Conservation (phyloP, 2,888 invertebrate species). For the Cerceris rybyensis region DNA sequence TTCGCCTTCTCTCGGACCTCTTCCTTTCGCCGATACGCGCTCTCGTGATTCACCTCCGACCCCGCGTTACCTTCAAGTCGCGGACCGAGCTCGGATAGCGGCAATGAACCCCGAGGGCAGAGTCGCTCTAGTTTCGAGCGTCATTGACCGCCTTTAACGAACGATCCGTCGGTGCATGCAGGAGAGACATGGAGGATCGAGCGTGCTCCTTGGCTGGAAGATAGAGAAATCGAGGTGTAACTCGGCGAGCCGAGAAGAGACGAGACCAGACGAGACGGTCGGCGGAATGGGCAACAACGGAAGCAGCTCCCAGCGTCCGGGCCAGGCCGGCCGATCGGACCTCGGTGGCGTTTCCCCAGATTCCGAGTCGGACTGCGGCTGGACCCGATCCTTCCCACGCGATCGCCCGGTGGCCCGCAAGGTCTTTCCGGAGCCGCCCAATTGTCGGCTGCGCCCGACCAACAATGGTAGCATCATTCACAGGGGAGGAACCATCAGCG, state of each 20-base stretch:
- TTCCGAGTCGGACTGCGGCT: slow-evolving; percentile 69
- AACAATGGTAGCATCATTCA: slow-evolving; percentile 92
- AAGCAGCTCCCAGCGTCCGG: slow-evolving; percentile 68
- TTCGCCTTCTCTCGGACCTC: neutral
- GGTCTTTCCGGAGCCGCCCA: slow-evolving; percentile 88
- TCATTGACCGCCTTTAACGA: no score
- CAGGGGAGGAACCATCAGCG: slow-evolving; percentile 92
- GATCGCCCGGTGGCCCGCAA: slow-evolving; percentile 80
- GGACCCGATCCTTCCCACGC: slow-evolving; percentile 77
- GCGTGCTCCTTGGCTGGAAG: no score
- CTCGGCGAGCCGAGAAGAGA: slow-evolving; percentile 16
- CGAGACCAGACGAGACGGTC: slow-evolving; percentile 14
- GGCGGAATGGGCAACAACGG: slow-evolving; percentile 74
- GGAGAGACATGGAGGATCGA: no score
- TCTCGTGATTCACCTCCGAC: no score
- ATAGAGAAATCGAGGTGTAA: slow-evolving; percentile 26
- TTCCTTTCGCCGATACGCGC: no score
- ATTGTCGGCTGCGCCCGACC: slow-evolving; percentile 88
- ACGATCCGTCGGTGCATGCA: no score
- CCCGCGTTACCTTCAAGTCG: no score
- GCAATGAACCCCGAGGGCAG: no score
- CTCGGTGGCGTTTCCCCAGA: slow-evolving; percentile 52
- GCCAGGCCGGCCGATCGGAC: slow-evolving; percentile 1
- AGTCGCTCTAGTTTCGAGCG: no score
- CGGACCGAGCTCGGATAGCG: no score